Evolutionary conservation across 2,888 invertebrate genomes (phyloP), one percentile per base, ranked within the genome.

Genomic region (Andricus curvator): DNA sequence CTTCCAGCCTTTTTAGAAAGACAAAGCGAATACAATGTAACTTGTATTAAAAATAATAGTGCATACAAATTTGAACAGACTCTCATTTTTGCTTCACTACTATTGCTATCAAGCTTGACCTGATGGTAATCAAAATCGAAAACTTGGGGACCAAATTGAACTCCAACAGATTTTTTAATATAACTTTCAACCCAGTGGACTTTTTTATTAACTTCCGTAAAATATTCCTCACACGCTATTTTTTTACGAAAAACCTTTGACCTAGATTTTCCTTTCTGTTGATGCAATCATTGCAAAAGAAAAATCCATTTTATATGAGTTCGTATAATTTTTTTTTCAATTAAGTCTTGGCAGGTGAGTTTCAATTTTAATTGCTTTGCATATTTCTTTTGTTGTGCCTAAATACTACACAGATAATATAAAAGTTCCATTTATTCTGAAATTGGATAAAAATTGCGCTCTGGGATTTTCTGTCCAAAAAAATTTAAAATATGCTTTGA

Each of bases 21-120:
- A n/a, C 56, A n/a, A 56, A 56, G 11, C 2, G 11, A 9, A 4
- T 56, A 5, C 9, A 20, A 20, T 56, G 1, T 56, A 56, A n/a
- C 2, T 56, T 56, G 11, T 13, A 44, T 68, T 29, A 48, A 68
- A 68, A 29, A 48, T 48, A 68, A 48, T 70, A 29, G n/a, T 25
- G 15, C 9, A 44, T 44, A 20, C n/a, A 51, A 51, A 51, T 4
- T 67, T 22, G 5, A 41, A 22, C 6, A n/a, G 37, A 15, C 22
- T 41, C 20, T n/a, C 15, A 20, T 33, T 74, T 74, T 51, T 56
- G 15, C 13, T 74, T 74, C 56, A 15, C 29, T 15, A 56, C 37
- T 74, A 11, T 56, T 74, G 56, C n/a, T 25, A 44, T 44, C 25
- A 48, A 48, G 44, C 48, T 70, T 48, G 48, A 70, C 44, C 68